Percentiles rank a stretch among this genome's conserved stretches.
phyloP scores from a whole-genome alignment of 1,140 invertebrate species.

The Grapholita molesta region DNA sequence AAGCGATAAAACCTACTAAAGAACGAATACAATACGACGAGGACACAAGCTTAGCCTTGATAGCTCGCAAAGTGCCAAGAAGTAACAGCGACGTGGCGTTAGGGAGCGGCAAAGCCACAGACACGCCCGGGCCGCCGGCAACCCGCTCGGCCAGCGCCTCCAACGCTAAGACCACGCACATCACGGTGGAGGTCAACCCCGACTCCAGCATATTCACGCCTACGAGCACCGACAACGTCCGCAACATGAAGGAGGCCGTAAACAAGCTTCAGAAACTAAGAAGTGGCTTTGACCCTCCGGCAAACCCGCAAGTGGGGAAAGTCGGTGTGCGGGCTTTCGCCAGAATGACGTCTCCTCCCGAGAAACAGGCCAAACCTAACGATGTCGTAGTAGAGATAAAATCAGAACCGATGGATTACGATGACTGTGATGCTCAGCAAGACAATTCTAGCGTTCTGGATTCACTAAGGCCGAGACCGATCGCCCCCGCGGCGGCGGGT shows the following conservation, averaged over 20 bases:
- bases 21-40: constrained; percentile 45
- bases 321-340: constrained; percentile 67
- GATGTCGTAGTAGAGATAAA: constrained; percentile 63
- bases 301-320: constrained; percentile 39
- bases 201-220: constrained; percentile 52
- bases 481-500: constrained; percentile 32
- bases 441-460: constrained; percentile 69
- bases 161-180: constrained; percentile 32
- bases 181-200: constrained; percentile 35
- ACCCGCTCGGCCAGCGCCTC: constrained; percentile 4
- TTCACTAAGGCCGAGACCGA: constrained; percentile 55
- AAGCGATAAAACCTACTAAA: constrained; percentile 32
- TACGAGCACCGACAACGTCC: constrained; percentile 50
- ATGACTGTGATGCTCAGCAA: constrained; percentile 49
- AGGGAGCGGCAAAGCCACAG: constrained; percentile 35
- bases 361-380: constrained; percentile 27
- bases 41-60: constrained; percentile 46
- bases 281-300: constrained; percentile 30
- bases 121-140: background rate
- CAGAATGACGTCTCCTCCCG: constrained; percentile 52
- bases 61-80: constrained; percentile 37
- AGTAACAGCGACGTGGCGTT: constrained; percentile 22
- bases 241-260: constrained; percentile 50
- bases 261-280: constrained; percentile 47
- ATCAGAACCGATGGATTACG: constrained; percentile 63